Evolutionary conservation across 2,113 vertebrate species (phyloP).

Genomic region (Pseudonaja textilis): DNA sequence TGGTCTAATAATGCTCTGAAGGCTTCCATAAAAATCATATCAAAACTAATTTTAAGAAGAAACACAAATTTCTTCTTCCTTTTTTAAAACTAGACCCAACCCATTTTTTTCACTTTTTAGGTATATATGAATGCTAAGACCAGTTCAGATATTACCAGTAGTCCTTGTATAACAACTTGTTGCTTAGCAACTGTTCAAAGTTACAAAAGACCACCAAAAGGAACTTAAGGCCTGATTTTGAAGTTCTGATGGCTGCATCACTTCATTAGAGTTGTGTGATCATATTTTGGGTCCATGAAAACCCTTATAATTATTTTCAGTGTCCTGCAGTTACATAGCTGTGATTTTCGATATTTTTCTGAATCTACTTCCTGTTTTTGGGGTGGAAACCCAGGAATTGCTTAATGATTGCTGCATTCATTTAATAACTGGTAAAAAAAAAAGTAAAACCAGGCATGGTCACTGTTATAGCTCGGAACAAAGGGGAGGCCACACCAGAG

Average conservation of each 20-base stretch:
- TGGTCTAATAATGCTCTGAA: background rate
- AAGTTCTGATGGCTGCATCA: background rate
- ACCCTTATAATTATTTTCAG: background rate
- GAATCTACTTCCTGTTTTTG: background rate
- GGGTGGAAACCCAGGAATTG: background rate
- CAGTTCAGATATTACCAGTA: background rate
- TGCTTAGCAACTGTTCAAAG: background rate
- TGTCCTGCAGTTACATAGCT: background rate
- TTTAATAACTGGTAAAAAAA: background rate
- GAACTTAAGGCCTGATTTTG: background rate
- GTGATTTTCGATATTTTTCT: background rate
- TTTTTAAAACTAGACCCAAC: background rate
- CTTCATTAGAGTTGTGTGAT: background rate
- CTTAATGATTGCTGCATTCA: background rate
- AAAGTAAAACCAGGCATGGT: too few relatives aligned
- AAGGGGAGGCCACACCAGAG: too few relatives aligned
- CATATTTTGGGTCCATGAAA: background rate
- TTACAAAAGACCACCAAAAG: background rate
- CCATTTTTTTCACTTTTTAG: background rate
- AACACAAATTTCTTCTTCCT: background rate
- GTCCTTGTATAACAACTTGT: background rate
- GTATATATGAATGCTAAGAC: background rate
- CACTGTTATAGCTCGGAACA: too few relatives aligned
- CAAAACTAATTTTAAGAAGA: background rate
- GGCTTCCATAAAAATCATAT: background rate